Percentiles rank a stretch among this genome's conserved stretches.
Conservation (phyloP, 2,113 vertebrate genomes). For the Cryptotis parvus region DNA sequence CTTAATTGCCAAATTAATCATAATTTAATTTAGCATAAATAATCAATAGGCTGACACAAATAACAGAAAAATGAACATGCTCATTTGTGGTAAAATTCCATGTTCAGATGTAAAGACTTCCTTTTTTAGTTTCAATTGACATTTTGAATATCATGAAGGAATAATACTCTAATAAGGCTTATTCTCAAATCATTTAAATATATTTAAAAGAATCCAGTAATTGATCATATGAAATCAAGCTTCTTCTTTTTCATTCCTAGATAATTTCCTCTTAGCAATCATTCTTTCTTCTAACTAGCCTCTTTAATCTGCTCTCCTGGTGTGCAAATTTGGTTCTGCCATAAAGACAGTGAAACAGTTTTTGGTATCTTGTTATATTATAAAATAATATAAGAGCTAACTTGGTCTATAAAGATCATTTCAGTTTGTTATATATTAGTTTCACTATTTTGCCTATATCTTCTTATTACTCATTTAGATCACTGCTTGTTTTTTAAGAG, state of each 20-base stretch:
- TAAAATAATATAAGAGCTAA: neutral
- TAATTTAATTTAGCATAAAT: neutral
- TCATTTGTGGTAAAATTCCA: neutral
- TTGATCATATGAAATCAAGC: neutral
- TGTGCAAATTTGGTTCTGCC: neutral
- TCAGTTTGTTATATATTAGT: neutral
- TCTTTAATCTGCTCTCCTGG: neutral
- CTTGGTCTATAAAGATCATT: neutral
- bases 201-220: neutral
- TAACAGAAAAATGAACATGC: conserved; percentile 20
- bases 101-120: conserved; percentile 23
- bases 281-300: neutral
- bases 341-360: neutral
- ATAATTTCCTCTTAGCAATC: neutral
- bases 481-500: neutral
- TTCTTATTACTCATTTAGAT: neutral
- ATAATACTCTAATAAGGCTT: neutral
- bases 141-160: neutral
- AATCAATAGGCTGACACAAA: neutral
- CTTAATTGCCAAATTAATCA: conserved; percentile 32
- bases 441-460: conserved; percentile 31
- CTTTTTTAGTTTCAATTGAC: neutral
- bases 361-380: neutral
- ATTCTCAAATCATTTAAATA: neutral
- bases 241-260: neutral